These are phyloP conservation scores for Cyaniris semiargus DNA, from an alignment of 2,888 invertebrate species.

Conservation along the genomic window DNA sequence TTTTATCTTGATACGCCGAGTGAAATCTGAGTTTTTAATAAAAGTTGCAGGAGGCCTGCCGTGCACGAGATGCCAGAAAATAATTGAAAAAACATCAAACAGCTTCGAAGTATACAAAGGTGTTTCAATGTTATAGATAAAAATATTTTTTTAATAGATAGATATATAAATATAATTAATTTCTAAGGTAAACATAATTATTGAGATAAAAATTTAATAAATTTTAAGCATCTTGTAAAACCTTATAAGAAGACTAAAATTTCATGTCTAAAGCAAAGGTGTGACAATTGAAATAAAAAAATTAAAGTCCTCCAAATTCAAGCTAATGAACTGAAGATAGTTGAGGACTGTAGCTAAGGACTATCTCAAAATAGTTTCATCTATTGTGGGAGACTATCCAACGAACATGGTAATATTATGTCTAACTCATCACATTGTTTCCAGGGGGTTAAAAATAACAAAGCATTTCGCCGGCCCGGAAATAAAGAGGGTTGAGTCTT, in stretches of 20 bases:
- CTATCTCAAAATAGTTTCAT: too few species aligned
- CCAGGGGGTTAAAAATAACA: neutral
- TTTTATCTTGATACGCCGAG: neutral
- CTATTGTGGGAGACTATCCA: neutral
- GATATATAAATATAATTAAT: too few species aligned
- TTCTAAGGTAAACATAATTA: too few species aligned
- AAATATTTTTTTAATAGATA: too few species aligned
- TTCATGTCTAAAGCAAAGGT: too few species aligned
- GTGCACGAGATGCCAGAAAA: neutral
- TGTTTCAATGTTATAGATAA: neutral
- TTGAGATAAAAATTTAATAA: too few species aligned
- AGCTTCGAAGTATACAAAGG: neutral
- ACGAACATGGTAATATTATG: neutral
- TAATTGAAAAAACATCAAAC: constrained; percentile 13
- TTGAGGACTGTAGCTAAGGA: neutral
- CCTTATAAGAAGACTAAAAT: too few species aligned
- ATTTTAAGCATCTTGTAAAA: too few species aligned
- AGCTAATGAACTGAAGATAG: neutral
- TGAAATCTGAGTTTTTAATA: constrained; percentile 2
- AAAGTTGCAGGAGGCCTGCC: constrained; percentile 4
- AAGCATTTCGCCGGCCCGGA: neutral
- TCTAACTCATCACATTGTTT: neutral
- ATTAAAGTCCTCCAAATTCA: too few species aligned
- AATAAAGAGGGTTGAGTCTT: neutral
- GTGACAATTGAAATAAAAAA: too few species aligned